These are phyloP conservation scores for Dolichoris vasculosae DNA, from an alignment of 1,140 invertebrate genomes.

Conservation along the genomic window DNA sequence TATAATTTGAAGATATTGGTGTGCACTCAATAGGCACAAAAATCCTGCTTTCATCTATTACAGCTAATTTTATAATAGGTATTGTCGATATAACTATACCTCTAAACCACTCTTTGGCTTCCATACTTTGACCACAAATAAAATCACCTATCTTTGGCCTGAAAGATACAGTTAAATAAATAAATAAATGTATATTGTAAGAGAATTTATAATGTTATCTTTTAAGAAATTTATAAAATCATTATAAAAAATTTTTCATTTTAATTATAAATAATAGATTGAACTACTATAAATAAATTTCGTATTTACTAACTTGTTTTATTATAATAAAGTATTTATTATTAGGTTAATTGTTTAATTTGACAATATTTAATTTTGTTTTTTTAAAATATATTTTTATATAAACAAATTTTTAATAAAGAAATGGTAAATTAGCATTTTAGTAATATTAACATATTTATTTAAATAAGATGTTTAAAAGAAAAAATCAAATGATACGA, in stretches of 20 bases:
- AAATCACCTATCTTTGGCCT: slow-evolving; percentile 61
- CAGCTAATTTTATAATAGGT: slow-evolving; percentile 55
- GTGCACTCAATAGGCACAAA: slow-evolving; percentile 34
- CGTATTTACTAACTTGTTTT: too few species aligned
- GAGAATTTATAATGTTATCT: too few species aligned
- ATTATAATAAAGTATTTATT: too few species aligned
- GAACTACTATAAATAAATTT: too few species aligned
- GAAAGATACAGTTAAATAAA: slow-evolving; percentile 42
- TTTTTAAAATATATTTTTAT: neutral
- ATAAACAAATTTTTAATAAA: slow-evolving; percentile 6
- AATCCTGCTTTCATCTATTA: slow-evolving; percentile 62
- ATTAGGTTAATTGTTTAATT: too few species aligned
- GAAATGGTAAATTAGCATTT: neutral
- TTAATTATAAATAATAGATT: too few species aligned
- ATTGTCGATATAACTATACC: slow-evolving; percentile 57
- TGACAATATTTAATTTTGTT: too few species aligned
- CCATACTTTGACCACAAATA: slow-evolving; percentile 54
- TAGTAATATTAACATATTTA: neutral
- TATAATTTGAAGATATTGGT: slow-evolving; percentile 51
- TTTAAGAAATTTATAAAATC: too few species aligned
- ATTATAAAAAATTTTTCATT: too few species aligned
- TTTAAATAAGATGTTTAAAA: neutral
- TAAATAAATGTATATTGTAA: too few species aligned
- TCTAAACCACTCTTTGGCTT: slow-evolving; percentile 60
- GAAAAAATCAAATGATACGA: neutral